Percentiles rank a stretch among this genome's conserved stretches.
Conservation (phyloP, 2,113 vertebrate species). For the Paradisaea rubra region DNA sequence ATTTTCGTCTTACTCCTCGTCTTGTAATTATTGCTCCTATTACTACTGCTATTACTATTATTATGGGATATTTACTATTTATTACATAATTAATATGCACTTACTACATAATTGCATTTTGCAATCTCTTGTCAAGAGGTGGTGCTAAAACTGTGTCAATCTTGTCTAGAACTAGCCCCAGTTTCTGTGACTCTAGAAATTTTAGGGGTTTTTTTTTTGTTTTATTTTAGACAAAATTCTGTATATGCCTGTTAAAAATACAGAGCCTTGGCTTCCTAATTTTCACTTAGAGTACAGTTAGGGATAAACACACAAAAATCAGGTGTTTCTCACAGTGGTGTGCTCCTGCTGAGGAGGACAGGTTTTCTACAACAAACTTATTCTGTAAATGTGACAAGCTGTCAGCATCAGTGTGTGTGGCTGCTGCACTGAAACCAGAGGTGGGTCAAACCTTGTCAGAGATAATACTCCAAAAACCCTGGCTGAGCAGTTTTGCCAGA, state of each 20-base stretch:
- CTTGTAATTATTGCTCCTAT: neutral
- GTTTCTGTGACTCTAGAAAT: neutral
- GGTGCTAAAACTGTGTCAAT: neutral
- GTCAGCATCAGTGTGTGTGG: neutral
- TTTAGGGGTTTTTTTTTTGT: neutral
- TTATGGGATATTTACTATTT: neutral
- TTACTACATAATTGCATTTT: neutral
- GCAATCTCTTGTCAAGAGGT: neutral
- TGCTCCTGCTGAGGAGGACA: neutral
- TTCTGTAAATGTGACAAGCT: neutral
- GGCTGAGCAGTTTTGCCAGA: neutral
- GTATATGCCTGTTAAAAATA: neutral
- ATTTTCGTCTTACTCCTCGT: neutral
- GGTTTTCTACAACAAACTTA: neutral
- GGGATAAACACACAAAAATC: neutral
- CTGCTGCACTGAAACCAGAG: neutral
- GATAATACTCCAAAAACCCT: neutral
- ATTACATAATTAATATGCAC: neutral
- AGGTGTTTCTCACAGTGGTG: rapidly evolving
- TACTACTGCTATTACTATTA: neutral
- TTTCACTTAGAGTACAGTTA: neutral
- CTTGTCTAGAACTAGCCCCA: neutral
- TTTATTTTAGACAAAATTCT: neutral
- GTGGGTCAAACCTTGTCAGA: neutral
- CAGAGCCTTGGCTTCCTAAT: neutral